phyloP scores from a whole-genome alignment of 2,113 vertebrate species.

The Mola mola region DNA sequence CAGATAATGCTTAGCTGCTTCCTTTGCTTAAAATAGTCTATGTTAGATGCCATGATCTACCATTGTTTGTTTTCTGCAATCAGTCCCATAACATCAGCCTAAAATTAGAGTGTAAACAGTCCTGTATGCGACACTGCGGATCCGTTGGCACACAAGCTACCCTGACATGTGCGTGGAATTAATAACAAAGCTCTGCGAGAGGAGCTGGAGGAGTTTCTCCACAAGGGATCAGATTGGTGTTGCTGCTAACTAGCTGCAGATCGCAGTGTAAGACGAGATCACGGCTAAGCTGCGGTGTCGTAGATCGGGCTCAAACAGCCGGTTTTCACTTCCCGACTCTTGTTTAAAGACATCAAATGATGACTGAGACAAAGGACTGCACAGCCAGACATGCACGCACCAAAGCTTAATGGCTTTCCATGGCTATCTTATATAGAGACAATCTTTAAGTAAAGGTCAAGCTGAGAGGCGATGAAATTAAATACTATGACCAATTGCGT shows the following conservation, averaged over 20 bases:
- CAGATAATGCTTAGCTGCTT: slow-evolving; percentile 22
- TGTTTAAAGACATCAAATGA: background rate
- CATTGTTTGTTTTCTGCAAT: slow-evolving; percentile 23
- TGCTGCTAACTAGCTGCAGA: slow-evolving; percentile 40
- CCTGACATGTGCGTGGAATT: slow-evolving; percentile 38
- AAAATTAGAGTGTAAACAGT: slow-evolving; percentile 45
- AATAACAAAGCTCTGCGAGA: slow-evolving; percentile 54
- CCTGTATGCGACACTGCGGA: slow-evolving; percentile 1
- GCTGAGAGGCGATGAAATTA: background rate
- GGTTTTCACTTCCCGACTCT: slow-evolving; percentile 41
- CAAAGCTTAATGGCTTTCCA: background rate
- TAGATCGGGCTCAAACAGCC: slow-evolving; percentile 11
- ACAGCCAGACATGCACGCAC: background rate
- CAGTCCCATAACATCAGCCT: slow-evolving; percentile 26
- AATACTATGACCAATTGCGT: background rate
- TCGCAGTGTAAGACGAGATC: slow-evolving; percentile 29
- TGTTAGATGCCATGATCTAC: slow-evolving; percentile 2
- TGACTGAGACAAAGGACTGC: background rate
- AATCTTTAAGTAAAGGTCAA: background rate
- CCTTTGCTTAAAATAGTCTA: background rate
- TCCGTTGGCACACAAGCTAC: slow-evolving; percentile 32
- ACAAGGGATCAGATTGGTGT: slow-evolving; percentile 35
- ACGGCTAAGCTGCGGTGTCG: slow-evolving; percentile 25
- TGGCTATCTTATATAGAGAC: background rate
- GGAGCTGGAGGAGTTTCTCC: slow-evolving; percentile 22